These are phyloP conservation scores for Macaca nemestrina DNA, from an alignment of 2,113 vertebrate species.

Conservation along the genomic window DNA sequence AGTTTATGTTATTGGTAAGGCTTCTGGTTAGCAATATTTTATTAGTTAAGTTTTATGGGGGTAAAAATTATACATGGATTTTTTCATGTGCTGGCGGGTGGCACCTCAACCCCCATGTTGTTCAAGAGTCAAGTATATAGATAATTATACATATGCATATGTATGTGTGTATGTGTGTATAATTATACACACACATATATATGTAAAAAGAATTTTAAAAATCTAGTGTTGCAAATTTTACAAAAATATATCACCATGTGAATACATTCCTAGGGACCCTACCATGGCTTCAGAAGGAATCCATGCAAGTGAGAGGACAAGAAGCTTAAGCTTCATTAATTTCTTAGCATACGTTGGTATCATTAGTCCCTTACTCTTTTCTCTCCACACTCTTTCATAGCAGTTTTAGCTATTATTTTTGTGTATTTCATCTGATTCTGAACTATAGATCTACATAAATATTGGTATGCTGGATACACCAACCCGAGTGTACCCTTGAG, in stretches of 20 bases:
- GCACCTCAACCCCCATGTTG: background rate
- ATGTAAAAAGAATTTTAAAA: background rate
- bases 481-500: background rate
- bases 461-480: background rate
- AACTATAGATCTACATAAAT: background rate
- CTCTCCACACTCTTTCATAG: background rate
- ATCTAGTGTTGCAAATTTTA: background rate
- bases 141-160: too few species aligned
- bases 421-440: background rate
- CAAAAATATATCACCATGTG: background rate
- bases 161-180: background rate
- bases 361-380: background rate
- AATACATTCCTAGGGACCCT: background rate
- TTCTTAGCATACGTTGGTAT: background rate
- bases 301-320: background rate
- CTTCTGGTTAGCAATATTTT: background rate
- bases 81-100: background rate
- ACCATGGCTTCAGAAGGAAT: background rate
- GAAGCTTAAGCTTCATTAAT: background rate
- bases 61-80: background rate
- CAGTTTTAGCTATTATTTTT: background rate
- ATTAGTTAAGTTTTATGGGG: background rate
- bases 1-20: background rate
- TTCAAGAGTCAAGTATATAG: background rate
- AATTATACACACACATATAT: background rate